Conservation (phyloP, 2,113 vertebrate species). For the Odocoileus hemionus region DNA sequence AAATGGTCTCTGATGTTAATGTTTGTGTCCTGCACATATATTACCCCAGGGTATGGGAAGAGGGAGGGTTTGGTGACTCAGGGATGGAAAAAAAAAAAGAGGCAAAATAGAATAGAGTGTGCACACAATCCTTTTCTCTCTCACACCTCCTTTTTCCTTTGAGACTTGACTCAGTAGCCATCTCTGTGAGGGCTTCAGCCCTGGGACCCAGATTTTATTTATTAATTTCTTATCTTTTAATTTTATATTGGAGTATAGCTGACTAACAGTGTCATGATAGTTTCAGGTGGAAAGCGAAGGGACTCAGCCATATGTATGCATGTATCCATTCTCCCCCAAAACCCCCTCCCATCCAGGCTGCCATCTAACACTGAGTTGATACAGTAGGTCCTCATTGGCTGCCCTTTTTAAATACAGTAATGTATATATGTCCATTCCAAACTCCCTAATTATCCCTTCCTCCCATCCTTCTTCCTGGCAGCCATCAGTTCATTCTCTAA, state of each 20-base stretch:
- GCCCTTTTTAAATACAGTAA: not conserved
- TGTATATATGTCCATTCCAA: not conserved
- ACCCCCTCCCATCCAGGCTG: not conserved
- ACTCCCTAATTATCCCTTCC: not conserved
- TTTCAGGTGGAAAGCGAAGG: not conserved
- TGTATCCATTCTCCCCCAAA: not conserved
- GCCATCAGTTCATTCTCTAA: not conserved
- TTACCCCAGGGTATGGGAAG: not conserved
- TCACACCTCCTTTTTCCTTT: not conserved
- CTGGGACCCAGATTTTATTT: not conserved
- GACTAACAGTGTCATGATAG: not conserved
- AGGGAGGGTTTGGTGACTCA: not conserved
- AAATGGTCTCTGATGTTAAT: not conserved
- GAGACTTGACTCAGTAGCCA: not conserved
- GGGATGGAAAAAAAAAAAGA: not conserved
- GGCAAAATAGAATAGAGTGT: not conserved
- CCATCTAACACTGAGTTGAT: not conserved
- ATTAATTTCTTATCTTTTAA: not conserved
- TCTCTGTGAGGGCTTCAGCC: not conserved
- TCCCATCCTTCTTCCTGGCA: not conserved
- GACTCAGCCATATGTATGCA: not conserved
- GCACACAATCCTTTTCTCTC: not conserved
- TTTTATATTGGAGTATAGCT: not conserved
- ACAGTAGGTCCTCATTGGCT: not conserved
- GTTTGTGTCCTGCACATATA: not conserved